These are phyloP conservation scores for Dicycla oo DNA, from an alignment of 2,888 invertebrate species.

Conservation along the genomic window DNA sequence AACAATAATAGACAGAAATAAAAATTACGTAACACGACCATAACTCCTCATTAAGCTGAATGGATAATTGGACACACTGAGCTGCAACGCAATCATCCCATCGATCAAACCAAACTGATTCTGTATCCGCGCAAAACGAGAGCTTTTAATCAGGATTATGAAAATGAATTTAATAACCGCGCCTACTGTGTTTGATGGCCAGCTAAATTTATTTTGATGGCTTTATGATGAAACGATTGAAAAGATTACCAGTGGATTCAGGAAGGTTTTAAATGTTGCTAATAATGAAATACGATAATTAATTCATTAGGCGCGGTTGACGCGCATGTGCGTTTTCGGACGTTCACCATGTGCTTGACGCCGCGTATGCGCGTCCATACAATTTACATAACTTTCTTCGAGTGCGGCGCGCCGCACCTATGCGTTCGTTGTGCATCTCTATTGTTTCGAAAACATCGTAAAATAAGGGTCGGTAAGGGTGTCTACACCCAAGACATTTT, in stretches of 20 bases:
- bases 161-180: constrained; percentile 53
- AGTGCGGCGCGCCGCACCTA: too few species aligned
- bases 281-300: constrained; percentile 33
- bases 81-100: constrained; percentile 52
- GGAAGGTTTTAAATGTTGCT: constrained; percentile 11
- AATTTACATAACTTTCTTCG: too few species aligned
- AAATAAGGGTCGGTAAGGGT: too few species aligned
- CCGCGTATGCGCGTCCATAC: too few species aligned
- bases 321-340: too few species aligned
- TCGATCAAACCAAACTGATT: constrained; percentile 58
- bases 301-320: too few species aligned
- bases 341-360: too few species aligned
- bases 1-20: constrained; percentile 1
- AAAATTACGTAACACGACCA: constrained; percentile 19
- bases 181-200: constrained; percentile 24
- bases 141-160: constrained; percentile 61
- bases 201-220: constrained; percentile 42
- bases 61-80: constrained; percentile 48
- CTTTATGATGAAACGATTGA: constrained; percentile 36
- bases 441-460: too few species aligned
- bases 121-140: constrained; percentile 38
- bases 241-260: constrained; percentile 26
- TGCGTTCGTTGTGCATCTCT: too few species aligned
- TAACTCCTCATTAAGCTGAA: constrained; percentile 45
- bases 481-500: too few species aligned